These are phyloP conservation scores for Platorchestia sp. DNA, from an alignment of 1,140 invertebrate genomes.

Conservation along the genomic window DNA sequence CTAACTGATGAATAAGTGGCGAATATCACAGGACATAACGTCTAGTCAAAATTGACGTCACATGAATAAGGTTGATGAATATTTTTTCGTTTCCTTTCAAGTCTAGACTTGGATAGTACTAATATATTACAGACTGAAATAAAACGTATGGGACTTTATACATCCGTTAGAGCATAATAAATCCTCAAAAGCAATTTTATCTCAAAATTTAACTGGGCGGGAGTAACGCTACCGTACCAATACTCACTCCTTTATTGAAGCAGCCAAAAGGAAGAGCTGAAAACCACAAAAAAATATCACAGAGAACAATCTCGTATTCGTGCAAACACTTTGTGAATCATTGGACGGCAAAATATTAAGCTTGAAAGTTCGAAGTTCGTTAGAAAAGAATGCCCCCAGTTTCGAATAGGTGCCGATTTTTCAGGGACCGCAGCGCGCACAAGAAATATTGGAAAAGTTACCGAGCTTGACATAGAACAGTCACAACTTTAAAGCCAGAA, in stretches of 20 bases:
- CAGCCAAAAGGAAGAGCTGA: not conserved
- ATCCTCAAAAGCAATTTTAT: not conserved
- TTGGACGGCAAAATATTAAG: not conserved
- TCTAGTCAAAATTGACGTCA: no score
- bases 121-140: no score
- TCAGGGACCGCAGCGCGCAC: not conserved
- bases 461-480: not conserved
- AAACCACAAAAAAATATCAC: not conserved
- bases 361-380: not conserved
- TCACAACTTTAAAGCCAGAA: not conserved
- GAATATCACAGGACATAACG: no score
- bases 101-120: no score
- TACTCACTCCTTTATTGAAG: not conserved
- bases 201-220: not conserved
- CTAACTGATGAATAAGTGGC: no score
- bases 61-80: no score
- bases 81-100: no score
- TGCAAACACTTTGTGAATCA: not conserved
- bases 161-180: not conserved
- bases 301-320: not conserved
- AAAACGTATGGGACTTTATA: no score
- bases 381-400: not conserved
- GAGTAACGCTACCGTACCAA: not conserved
- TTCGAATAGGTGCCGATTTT: not conserved
- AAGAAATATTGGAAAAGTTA: not conserved